These are phyloP conservation scores for Pseudomyrmex cubaensis DNA, from an alignment of 1,140 invertebrate species.

Conservation along the genomic window DNA sequence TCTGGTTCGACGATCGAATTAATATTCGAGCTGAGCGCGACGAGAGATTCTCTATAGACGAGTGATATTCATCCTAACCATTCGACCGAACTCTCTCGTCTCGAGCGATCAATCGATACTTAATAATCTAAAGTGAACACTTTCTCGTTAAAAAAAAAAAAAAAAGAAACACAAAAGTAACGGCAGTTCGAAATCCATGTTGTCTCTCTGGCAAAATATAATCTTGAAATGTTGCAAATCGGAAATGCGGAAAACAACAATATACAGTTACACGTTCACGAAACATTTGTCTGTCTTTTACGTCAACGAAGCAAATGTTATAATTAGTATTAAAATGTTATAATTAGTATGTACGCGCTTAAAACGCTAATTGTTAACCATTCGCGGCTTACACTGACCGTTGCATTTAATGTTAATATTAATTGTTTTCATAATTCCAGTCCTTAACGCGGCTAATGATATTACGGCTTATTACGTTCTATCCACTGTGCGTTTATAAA, in stretches of 20 bases:
- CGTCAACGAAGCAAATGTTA: too few species aligned
- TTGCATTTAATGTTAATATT: background rate
- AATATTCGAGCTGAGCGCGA: constrained; percentile 59
- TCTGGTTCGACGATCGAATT: constrained; percentile 67
- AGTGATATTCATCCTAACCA: constrained; percentile 40
- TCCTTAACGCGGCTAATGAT: constrained; percentile 20
- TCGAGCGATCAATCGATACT: constrained; percentile 34
- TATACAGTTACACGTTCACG: too few species aligned
- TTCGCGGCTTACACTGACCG: background rate
- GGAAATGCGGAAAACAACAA: background rate
- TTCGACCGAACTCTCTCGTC: background rate
- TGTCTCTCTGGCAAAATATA: background rate
- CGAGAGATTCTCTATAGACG: constrained; percentile 39
- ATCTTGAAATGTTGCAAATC: background rate
- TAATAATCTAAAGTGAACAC: constrained; percentile 21
- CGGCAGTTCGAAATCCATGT: background rate
- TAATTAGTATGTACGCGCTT: background rate
- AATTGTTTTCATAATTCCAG: background rate
- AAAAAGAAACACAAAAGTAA: too few species aligned
- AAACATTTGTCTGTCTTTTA: too few species aligned
- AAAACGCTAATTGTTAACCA: constrained; percentile 9
- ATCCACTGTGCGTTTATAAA: background rate
- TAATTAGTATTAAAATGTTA: too few species aligned
- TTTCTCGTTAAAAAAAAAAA: constrained; percentile 6
- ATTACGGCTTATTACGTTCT: background rate